Evolutionary conservation across 2,113 vertebrate species (phyloP).

Genomic region (Zosterops hypoxanthus): DNA sequence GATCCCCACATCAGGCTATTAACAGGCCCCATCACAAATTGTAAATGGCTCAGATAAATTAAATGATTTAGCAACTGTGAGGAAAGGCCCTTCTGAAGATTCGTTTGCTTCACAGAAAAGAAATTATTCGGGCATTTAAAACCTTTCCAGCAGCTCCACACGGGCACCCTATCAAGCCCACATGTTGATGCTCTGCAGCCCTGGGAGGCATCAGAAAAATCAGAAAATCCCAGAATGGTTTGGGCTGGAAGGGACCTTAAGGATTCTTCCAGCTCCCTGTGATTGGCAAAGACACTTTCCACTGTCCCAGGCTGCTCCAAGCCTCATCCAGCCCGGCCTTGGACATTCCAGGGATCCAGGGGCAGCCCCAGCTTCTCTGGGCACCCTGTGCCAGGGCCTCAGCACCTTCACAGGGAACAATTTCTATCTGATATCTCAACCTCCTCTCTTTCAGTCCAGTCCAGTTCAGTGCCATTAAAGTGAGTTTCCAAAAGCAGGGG

Average conservation of each 20-base stretch:
- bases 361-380: background rate
- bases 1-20: slow-evolving; percentile 60
- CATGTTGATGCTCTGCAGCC: background rate
- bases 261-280: background rate
- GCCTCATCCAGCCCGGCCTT: background rate
- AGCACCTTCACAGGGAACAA: accelerated
- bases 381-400: background rate
- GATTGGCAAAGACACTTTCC: background rate
- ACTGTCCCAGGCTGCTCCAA: accelerated
- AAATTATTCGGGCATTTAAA: slow-evolving; percentile 61
- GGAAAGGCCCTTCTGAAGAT: slow-evolving; percentile 52
- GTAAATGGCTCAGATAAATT: slow-evolving; percentile 72
- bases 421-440: background rate
- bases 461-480: background rate
- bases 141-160: slow-evolving; percentile 4
- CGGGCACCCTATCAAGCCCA: slow-evolving; percentile 33
- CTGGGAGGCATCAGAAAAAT: background rate
- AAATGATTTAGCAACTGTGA: slow-evolving; percentile 67
- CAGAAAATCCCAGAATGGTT: background rate
- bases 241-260: background rate
- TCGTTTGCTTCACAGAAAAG: slow-evolving; percentile 58
- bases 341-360: background rate
- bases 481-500: background rate
- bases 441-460: background rate
- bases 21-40: slow-evolving; percentile 71